Evolutionary conservation across 2,797 vertebrate species (phyloP).

Genomic region (Takifugu ocellatus): DNA sequence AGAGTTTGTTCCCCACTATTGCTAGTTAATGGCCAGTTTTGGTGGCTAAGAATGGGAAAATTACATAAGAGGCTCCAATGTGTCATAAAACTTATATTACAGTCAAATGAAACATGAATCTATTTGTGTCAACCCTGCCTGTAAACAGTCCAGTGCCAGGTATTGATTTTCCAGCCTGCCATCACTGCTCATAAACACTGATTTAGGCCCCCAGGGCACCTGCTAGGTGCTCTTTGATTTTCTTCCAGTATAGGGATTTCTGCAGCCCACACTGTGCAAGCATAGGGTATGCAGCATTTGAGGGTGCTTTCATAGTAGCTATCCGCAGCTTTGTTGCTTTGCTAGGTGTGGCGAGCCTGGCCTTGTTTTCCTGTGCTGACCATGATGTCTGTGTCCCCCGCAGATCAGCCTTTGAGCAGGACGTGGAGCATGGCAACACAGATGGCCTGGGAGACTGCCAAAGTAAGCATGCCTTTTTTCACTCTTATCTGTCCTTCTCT

Average conservation of each 20-base stretch:
- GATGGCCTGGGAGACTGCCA: conserved; percentile 99
- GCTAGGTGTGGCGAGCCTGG: conserved; percentile 55
- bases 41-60: not conserved
- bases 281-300: conserved; percentile 23
- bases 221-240: conserved; percentile 57
- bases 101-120: conserved; percentile 35
- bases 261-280: conserved; percentile 31
- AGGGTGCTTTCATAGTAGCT: conserved; percentile 39
- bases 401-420: conserved; percentile 96
- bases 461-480: conserved; percentile 88
- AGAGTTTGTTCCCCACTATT: not conserved
- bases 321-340: conserved; percentile 48
- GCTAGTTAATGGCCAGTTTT: too few species aligned
- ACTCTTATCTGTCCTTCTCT: conserved; percentile 66
- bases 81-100: conserved; percentile 5
- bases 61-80: not conserved
- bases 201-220: conserved; percentile 48
- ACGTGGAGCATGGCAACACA: conserved; percentile 95
- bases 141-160: conserved; percentile 30
- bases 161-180: conserved; percentile 52
- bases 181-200: conserved; percentile 42
- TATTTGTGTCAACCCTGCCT: conserved; percentile 41
- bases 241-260: conserved; percentile 41
- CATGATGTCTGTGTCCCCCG: conserved; percentile 80
- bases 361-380: conserved; percentile 70